Evolutionary conservation across 1,140 invertebrate species (phyloP).

Genomic region (Achatina immaculata): DNA sequence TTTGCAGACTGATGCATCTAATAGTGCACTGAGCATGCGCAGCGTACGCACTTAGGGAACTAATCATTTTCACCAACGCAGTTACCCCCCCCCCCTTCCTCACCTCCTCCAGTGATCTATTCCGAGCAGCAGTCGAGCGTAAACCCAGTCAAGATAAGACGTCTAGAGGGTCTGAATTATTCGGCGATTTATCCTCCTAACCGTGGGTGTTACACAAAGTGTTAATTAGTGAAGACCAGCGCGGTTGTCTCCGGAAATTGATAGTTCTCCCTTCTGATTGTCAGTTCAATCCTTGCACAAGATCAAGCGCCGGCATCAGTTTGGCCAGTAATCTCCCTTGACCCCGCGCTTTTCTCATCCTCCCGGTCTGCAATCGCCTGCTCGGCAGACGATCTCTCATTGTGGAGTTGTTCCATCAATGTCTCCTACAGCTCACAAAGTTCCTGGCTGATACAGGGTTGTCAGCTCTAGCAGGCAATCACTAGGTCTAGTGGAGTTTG

Average conservation of each 20-base stretch:
- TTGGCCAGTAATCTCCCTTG: slow-evolving; percentile 9
- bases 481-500: neutral
- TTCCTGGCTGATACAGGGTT: neutral
- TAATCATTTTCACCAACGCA: neutral
- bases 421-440: neutral
- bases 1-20: too few relatives aligned
- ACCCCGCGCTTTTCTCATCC: neutral
- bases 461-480: neutral
- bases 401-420: neutral
- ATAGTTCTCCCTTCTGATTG: slow-evolving; percentile 12
- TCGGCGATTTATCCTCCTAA: neutral
- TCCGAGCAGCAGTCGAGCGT: neutral
- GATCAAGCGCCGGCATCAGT: neutral
- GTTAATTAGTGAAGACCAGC: slow-evolving; percentile 12
- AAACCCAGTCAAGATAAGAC: slow-evolving; percentile 5
- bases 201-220: neutral
- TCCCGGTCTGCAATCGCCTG: neutral
- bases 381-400: neutral
- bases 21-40: neutral
- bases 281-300: slow-evolving; percentile 11
- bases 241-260: neutral
- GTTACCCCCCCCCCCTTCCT: too few relatives aligned
- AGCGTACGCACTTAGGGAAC: neutral
- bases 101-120: neutral
- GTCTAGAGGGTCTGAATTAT: slow-evolving; percentile 1